phyloP scores from a whole-genome alignment of 2,113 vertebrate species.

The Choloepus hoffmanni region DNA sequence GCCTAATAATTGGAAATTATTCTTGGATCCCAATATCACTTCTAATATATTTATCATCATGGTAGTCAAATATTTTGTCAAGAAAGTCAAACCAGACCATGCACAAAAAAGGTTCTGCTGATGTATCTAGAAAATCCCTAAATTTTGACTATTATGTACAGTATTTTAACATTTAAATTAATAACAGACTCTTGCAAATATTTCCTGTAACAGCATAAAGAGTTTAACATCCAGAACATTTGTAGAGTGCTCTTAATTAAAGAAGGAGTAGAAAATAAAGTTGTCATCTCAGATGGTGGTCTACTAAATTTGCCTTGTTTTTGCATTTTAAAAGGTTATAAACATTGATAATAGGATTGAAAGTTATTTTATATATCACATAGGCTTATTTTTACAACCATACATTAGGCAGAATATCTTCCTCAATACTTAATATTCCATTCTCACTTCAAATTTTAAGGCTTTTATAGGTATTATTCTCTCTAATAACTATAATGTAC shows the following conservation, averaged over 20 bases:
- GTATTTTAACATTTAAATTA: not conserved
- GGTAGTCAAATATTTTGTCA: not conserved
- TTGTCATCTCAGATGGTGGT: rapidly evolving
- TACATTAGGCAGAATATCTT: not conserved
- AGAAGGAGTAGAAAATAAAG: not conserved
- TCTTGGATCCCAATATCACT: not conserved
- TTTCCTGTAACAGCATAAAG: rapidly evolving
- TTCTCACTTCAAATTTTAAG: too few species aligned
- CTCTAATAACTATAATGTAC: too few species aligned
- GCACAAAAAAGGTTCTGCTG: not conserved
- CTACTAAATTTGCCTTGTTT: rapidly evolving
- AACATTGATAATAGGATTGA: rapidly evolving
- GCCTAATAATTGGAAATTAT: not conserved
- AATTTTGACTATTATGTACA: not conserved
- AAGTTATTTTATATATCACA: rapidly evolving
- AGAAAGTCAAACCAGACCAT: not conserved
- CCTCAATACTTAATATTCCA: not conserved
- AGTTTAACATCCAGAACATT: rapidly evolving
- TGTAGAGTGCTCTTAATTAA: rapidly evolving
- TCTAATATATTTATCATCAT: not conserved
- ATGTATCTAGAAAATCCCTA: not conserved
- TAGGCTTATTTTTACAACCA: not conserved
- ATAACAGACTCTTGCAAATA: not conserved
- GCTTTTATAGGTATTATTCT: not conserved
- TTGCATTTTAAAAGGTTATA: not conserved